Conservation (phyloP, 2,888 invertebrate genomes). For the Tetragonisca angustula region DNA sequence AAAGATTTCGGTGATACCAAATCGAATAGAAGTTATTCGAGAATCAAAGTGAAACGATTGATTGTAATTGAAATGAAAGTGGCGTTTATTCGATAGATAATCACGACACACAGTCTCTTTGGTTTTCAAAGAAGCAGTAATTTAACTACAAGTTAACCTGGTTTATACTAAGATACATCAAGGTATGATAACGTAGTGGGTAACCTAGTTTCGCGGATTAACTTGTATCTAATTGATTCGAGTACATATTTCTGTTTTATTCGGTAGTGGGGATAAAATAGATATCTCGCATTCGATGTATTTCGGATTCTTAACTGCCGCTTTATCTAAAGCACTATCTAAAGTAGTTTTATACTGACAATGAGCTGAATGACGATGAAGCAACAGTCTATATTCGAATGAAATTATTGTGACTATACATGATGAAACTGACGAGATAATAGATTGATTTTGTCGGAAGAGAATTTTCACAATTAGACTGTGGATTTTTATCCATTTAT, state of each 20-base stretch:
- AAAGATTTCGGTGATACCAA: neutral
- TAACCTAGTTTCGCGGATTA: conserved; percentile 30
- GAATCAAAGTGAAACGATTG: neutral
- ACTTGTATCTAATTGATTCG: neutral
- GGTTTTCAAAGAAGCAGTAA: conserved; percentile 31
- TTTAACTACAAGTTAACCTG: conserved; percentile 16
- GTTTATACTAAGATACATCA: neutral
- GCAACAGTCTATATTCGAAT: neutral
- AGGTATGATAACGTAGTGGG: conserved; percentile 32
- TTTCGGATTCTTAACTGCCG: neutral
- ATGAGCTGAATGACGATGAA: neutral
- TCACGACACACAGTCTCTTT: conserved; percentile 36
- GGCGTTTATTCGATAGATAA: conserved; percentile 23
- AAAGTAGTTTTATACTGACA: neutral
- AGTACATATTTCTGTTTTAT: conserved; percentile 2
- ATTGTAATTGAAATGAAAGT: conserved; percentile 13
- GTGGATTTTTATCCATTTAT: too few species aligned
- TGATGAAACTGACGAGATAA: neutral
- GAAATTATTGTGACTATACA: neutral
- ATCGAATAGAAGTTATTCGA: neutral
- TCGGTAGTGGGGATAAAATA: neutral
- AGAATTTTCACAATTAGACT: too few species aligned
- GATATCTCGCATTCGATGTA: neutral
- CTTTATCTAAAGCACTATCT: neutral
- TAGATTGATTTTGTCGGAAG: too few species aligned